A percentile compares a stretch with the other conserved stretches of the same genome.
Evolutionary conservation across 1,140 invertebrate species (phyloP).

Genomic region (Semibalanus balanoides): DNA sequence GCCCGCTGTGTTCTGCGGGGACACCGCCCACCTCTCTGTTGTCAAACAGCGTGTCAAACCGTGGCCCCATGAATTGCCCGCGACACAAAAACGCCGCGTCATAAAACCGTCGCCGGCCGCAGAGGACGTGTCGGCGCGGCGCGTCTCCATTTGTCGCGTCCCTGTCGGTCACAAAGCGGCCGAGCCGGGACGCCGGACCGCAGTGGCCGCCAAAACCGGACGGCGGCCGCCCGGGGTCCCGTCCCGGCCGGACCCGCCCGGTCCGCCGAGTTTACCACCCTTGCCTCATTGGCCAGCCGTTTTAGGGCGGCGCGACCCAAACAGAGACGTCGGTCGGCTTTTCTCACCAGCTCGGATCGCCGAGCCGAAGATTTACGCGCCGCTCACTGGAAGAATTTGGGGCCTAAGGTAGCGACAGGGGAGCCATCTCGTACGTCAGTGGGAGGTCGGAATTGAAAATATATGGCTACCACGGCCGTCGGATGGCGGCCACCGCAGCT

Average conservation of each 20-base stretch:
- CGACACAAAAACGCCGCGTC: background rate
- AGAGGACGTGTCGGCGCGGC: background rate
- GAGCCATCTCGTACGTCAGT: background rate
- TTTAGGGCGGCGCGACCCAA: background rate
- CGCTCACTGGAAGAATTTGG: background rate
- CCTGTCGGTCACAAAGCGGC: too few relatives aligned
- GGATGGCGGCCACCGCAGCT: background rate
- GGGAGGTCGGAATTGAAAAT: background rate
- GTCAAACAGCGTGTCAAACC: background rate
- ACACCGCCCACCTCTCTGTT: background rate
- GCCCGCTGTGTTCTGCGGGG: background rate
- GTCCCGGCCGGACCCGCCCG: too few relatives aligned
- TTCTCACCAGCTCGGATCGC: background rate
- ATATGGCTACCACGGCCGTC: background rate
- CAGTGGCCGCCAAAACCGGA: too few relatives aligned
- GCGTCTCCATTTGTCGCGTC: background rate
- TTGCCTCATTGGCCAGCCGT: background rate
- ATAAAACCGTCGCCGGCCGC: background rate
- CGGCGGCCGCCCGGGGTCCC: too few relatives aligned
- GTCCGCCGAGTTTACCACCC: background rate
- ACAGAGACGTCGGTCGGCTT: background rate
- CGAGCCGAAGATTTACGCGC: background rate
- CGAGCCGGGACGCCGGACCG: background rate
- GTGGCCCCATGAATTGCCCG: background rate
- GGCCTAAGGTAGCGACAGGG: background rate